Base-by-base conservation (phyloP, 1,140 invertebrate species). In the Drosophila auraria region DNA sequence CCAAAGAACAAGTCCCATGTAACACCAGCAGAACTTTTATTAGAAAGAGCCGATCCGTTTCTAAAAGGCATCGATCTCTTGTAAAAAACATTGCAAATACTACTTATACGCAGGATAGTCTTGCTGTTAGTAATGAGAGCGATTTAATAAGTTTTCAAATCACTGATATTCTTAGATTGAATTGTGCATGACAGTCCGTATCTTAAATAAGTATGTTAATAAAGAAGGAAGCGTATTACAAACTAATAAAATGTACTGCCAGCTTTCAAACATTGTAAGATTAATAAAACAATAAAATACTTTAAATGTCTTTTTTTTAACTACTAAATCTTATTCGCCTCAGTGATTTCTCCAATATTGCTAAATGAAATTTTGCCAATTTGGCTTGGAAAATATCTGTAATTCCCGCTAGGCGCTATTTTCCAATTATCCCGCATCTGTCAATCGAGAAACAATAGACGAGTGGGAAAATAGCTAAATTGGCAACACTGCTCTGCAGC, bases 111-210 rank as follows among this genome's bases (percentile, higher is more conserved):
- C 45, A 33, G 23, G 27, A 59, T n/a, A 50, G 12, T 1, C 15
- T 60, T n/a, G 25, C 20, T 0, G 50, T 53, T 9, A 53, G 15
- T 9, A 65, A 68, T 14, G 70, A 77, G 9, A 65, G 54, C 44
- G 76, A 87, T 51, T 25, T 83, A 5, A 73, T 87, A 20, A 87
- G 71, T 63, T 87, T 87, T 65, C 76, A 83, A 12, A 23, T 87
- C 8, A 82, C 56, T 2, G 63, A 87, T 47, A 57, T 87, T 50
- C 38, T 82, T 7, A 38, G 27, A 49, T 44, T 84, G 20, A 27
- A 68, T 44, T 84, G 49, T 73, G 6, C 7, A 12, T 23, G 51
- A 33, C 54, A 27, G 1, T 11, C 12, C 1, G 14, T 45, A 65
- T 45, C 44, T 17, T 15, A 33, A 70, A 53, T 25, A 25, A 44